These are phyloP conservation scores for Eciton burchellii DNA, from an alignment of 1,140 invertebrate species.

Conservation along the genomic window DNA sequence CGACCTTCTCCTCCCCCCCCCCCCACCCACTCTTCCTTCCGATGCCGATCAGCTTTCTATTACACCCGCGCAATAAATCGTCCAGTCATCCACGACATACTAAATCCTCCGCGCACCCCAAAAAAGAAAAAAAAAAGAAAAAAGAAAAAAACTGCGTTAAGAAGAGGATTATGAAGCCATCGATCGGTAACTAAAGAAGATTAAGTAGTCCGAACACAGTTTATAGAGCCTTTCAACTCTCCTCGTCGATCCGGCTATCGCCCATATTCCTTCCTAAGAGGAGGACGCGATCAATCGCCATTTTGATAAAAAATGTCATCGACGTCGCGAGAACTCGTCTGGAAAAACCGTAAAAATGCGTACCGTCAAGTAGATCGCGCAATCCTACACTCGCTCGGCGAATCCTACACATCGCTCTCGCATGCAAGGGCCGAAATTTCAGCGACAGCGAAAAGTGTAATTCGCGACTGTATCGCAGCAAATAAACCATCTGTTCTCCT, in stretches of 20 bases:
- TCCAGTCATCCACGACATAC: constrained; percentile 63
- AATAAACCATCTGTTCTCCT: constrained; percentile 30
- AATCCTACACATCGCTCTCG: background rate
- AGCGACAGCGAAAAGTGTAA: constrained; percentile 8
- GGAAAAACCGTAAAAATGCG: background rate
- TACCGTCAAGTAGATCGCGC: background rate
- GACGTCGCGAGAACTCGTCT: background rate
- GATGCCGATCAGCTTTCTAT: constrained; percentile 64
- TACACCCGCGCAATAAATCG: constrained; percentile 68
- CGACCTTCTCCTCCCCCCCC: too few species aligned
- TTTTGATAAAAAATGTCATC: constrained; percentile 38
- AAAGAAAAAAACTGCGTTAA: constrained; percentile 52
- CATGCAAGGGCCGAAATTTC: background rate
- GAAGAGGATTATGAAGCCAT: constrained; percentile 71
- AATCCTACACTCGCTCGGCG: too few species aligned
- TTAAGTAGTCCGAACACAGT: constrained; percentile 66
- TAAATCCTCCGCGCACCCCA: constrained; percentile 59
- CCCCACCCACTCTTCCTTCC: background rate
- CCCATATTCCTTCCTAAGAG: constrained; percentile 35
- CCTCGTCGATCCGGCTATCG: constrained; percentile 32
- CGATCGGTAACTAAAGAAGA: constrained; percentile 73
- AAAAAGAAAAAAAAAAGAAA: too few species aligned
- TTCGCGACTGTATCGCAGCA: background rate
- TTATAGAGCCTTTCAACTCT: constrained; percentile 63
- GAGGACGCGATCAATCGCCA: constrained; percentile 15